Evolutionary conservation across 2,113 vertebrate genomes (phyloP).

Genomic region (Scalopus aquaticus): DNA sequence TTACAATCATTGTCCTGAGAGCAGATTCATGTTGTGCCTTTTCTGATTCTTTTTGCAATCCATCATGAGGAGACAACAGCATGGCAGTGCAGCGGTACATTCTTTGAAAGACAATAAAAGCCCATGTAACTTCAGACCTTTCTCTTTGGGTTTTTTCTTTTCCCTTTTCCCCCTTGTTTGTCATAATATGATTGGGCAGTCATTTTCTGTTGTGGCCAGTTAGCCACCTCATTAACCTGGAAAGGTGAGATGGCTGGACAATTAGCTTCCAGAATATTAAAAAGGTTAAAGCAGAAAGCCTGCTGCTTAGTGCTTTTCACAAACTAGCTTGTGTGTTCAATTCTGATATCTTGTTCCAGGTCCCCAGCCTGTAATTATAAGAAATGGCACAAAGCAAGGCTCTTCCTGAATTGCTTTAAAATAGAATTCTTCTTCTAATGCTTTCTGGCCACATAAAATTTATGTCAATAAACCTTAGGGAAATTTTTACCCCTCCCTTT

Average conservation of each 20-base stretch:
- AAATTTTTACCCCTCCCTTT: neutral
- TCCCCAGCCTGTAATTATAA: conserved; percentile 54
- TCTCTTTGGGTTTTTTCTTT: conserved; percentile 58
- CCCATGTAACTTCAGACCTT: conserved; percentile 75
- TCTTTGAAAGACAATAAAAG: conserved; percentile 78
- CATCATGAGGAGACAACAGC: conserved; percentile 80
- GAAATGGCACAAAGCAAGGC: conserved; percentile 56
- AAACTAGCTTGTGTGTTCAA: conserved; percentile 57
- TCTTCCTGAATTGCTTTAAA: conserved; percentile 65
- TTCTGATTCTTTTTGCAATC: conserved; percentile 80
- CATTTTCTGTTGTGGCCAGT: conserved; percentile 66
- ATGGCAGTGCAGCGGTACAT: conserved; percentile 39
- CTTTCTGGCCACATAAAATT: conserved; percentile 41
- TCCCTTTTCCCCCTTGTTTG: conserved; percentile 52
- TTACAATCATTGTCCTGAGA: conserved; percentile 78
- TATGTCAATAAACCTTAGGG: conserved; percentile 62
- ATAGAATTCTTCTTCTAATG: conserved; percentile 62
- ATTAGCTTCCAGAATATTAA: conserved; percentile 81
- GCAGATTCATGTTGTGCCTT: conserved; percentile 76
- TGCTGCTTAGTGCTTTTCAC: conserved; percentile 63
- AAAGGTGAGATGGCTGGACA: conserved; percentile 71
- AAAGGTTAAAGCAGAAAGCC: conserved; percentile 77
- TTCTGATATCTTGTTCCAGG: conserved; percentile 55
- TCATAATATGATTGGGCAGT: conserved; percentile 70
- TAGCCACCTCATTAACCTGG: conserved; percentile 83